phyloP scores from a whole-genome alignment of 1,140 invertebrate genomes.

The Drosophila rufa region DNA sequence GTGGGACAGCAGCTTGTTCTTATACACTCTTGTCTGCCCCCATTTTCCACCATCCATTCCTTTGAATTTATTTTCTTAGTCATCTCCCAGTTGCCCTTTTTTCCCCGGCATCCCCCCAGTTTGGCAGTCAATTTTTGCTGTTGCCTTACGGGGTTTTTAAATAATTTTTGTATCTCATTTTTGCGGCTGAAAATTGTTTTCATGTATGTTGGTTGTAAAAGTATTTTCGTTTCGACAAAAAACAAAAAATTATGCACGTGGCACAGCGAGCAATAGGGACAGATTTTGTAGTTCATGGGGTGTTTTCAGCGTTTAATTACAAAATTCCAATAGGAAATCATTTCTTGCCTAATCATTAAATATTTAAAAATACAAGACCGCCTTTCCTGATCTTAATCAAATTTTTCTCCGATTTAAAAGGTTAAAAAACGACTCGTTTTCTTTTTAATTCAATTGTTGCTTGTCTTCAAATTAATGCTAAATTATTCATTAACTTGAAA shows the following conservation, averaged over 20 bases:
- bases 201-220: conserved; percentile 12
- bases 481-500: conserved; percentile 23
- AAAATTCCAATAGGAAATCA: too few species aligned
- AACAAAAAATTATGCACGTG: background rate
- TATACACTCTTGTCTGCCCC: conserved; percentile 14
- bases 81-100: conserved; percentile 16
- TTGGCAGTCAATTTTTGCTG: conserved; percentile 28
- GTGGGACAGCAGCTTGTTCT: conserved; percentile 34
- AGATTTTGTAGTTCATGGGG: background rate
- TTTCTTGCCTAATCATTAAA: too few species aligned
- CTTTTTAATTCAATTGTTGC: conserved; percentile 2
- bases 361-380: too few species aligned
- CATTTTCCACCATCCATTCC: background rate
- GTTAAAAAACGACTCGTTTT: background rate
- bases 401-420: background rate
- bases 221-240: conserved; percentile 3
- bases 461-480: background rate
- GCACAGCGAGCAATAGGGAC: background rate
- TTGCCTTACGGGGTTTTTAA: conserved; percentile 16
- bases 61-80: conserved; percentile 29
- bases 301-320: too few species aligned
- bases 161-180: background rate
- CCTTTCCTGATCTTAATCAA: background rate
- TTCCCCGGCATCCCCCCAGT: background rate
- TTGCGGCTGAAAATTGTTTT: conserved; percentile 1